Evolutionary conservation across 2,113 vertebrate genomes (phyloP).

Genomic region (Zingel zingel): DNA sequence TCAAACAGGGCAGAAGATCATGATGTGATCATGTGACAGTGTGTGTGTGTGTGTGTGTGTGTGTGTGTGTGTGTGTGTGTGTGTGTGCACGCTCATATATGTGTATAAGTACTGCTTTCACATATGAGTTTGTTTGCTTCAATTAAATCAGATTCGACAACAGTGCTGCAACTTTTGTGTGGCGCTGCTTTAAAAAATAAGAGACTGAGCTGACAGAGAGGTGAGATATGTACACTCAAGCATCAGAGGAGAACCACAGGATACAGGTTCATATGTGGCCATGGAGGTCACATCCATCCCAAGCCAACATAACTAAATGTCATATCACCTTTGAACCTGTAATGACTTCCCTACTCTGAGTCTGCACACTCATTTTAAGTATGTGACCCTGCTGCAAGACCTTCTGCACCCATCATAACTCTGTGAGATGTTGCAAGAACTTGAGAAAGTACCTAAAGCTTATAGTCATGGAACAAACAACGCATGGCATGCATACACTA

Average conservation of each 20-base stretch:
- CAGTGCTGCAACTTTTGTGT: not conserved
- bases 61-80: too few species aligned
- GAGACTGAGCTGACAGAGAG: not conserved
- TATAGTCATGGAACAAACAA: not conserved
- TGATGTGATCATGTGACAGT: conserved; percentile 56
- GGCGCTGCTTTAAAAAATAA: not conserved
- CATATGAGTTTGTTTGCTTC: not conserved
- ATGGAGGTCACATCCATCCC: conserved; percentile 18
- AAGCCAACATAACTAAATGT: not conserved
- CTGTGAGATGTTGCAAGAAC: conserved; percentile 56
- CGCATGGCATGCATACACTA: not conserved
- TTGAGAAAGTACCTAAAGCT: conserved; percentile 24
- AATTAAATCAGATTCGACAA: not conserved
- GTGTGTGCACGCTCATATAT: not conserved
- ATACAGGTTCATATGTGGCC: conserved; percentile 9
- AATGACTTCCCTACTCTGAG: conserved; percentile 3
- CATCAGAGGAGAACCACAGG: conserved; percentile 6
- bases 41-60: not conserved
- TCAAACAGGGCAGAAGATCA: conserved; percentile 31
- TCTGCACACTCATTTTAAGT: conserved; percentile 19
- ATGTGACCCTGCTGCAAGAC: conserved; percentile 45
- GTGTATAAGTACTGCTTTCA: not conserved
- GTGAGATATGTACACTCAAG: not conserved
- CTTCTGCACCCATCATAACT: conserved; percentile 38
- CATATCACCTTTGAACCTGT: conserved; percentile 21